Percentiles rank a stretch among this genome's conserved stretches.
Conservation (phyloP, 2,797 vertebrate genomes). For the Anableps anableps region DNA sequence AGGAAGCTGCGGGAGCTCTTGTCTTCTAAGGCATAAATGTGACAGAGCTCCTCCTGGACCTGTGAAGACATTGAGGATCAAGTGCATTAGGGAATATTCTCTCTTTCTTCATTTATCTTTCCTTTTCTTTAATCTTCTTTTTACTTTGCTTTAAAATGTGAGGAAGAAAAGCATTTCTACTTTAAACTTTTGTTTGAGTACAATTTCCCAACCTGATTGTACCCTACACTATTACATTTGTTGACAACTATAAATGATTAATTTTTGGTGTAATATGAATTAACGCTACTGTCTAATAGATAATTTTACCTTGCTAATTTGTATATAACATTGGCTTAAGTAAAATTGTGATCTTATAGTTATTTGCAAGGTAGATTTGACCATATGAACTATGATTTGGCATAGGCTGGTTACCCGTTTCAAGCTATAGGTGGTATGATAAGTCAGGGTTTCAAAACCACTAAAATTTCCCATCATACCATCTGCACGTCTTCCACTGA, state of each 20-base stretch:
- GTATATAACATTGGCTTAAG: not conserved
- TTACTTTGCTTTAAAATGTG: slow-evolving; percentile 39
- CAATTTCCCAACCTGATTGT: not conserved
- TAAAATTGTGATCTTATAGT: not conserved
- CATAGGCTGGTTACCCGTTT: too few species aligned
- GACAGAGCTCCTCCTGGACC: slow-evolving; percentile 76
- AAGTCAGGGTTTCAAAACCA: too few species aligned
- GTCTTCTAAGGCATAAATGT: slow-evolving; percentile 76
- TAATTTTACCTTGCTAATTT: not conserved
- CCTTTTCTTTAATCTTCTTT: slow-evolving; percentile 25
- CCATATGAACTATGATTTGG: not conserved
- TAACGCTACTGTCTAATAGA: not conserved
- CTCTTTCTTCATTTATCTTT: slow-evolving; percentile 43
- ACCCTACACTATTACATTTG: not conserved
- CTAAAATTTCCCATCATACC: too few species aligned
- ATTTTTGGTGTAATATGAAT: not conserved
- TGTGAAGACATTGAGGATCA: slow-evolving; percentile 58
- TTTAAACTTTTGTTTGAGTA: slow-evolving; percentile 9
- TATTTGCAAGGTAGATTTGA: not conserved
- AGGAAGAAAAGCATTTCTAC: slow-evolving; percentile 22
- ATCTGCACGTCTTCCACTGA: too few species aligned
- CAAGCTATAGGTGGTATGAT: too few species aligned
- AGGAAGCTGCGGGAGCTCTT: slow-evolving; percentile 71
- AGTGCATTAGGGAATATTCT: slow-evolving; percentile 59
- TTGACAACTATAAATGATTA: not conserved